Conservation (phyloP, 2,888 invertebrate genomes). For the Drosophila formosana region DNA sequence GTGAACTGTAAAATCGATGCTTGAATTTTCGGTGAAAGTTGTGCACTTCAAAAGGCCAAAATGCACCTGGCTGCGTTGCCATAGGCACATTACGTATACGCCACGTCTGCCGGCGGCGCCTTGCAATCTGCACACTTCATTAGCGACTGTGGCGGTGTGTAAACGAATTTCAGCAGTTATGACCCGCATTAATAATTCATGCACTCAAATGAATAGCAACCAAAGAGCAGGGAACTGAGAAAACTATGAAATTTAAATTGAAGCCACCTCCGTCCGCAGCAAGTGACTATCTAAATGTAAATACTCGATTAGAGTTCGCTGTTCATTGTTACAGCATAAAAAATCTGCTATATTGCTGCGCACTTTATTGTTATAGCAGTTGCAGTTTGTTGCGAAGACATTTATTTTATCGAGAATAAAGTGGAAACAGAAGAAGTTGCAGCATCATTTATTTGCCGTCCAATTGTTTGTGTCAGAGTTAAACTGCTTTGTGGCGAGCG, state of each 20-base stretch:
- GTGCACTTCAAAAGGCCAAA: conserved; percentile 15
- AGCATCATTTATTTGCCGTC: conserved; percentile 37
- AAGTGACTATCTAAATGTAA: conserved; percentile 25
- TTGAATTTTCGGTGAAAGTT: conserved; percentile 12
- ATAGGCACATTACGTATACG: conserved; percentile 36
- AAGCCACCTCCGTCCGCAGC: not conserved
- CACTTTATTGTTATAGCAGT: conserved; percentile 5
- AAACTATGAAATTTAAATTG: conserved; percentile 21
- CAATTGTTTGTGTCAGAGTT: conserved; percentile 46
- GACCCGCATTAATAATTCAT: conserved; percentile 44
- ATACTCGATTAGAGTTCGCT: conserved; percentile 1
- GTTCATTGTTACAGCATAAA: not conserved
- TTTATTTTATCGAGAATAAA: conserved; percentile 7
- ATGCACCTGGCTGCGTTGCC: conserved; percentile 3
- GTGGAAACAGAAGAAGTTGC: conserved; percentile 3
- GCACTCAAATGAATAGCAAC: conserved; percentile 22
- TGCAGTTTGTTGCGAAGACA: not conserved
- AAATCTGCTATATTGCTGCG: conserved; percentile 1
- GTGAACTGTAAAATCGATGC: conserved; percentile 35
- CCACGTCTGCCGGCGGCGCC: not conserved
- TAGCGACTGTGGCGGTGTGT: conserved; percentile 27
- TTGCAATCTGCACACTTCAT: conserved; percentile 43
- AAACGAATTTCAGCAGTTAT: conserved; percentile 10
- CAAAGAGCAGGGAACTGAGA: not conserved
- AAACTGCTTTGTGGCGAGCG: conserved; percentile 10